A percentile compares a stretch with the other conserved stretches of the same genome.
These are phyloP conservation scores for Jordanella pulchra DNA, from an alignment of 2,797 vertebrate genomes.

Conservation along the genomic window DNA sequence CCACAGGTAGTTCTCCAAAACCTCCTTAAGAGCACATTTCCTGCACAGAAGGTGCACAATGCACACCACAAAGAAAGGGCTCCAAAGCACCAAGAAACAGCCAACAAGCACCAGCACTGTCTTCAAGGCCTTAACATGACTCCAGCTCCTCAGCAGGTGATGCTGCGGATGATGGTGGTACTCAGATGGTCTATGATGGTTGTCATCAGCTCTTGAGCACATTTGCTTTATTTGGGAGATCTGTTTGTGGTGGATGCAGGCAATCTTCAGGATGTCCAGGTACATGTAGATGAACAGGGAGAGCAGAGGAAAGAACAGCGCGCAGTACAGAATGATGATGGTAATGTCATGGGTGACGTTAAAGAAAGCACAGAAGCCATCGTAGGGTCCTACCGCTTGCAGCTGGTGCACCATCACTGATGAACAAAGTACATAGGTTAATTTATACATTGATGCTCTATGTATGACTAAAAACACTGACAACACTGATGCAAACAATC, in stretches of 20 bases:
- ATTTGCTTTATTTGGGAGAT: constrained; percentile 76
- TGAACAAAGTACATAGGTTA: background rate
- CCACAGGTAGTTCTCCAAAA: constrained; percentile 88
- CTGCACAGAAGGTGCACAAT: constrained; percentile 82
- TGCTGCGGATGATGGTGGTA: constrained; percentile 19
- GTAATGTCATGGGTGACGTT: constrained; percentile 78
- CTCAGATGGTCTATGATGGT: background rate
- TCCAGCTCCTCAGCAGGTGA: constrained; percentile 52
- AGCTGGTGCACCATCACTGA: constrained; percentile 74
- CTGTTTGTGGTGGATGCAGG: constrained; percentile 83
- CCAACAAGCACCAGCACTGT: constrained; percentile 86
- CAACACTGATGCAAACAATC: background rate
- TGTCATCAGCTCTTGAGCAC: constrained; percentile 34
- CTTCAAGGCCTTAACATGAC: constrained; percentile 86
- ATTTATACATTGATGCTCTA: background rate
- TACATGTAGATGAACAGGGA: constrained; percentile 88
- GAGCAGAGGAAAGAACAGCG: constrained; percentile 85
- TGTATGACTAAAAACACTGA: background rate
- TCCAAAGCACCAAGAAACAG: constrained; percentile 88
- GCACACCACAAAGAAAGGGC: constrained; percentile 87
- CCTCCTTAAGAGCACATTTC: constrained; percentile 72
- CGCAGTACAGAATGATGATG: constrained; percentile 81
- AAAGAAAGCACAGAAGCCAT: constrained; percentile 85
- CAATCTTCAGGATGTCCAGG: constrained; percentile 90
- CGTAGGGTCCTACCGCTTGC: constrained; percentile 63